These are phyloP conservation scores for Dipodomys spectabilis DNA, from an alignment of 2,113 vertebrate species.

Conservation along the genomic window DNA sequence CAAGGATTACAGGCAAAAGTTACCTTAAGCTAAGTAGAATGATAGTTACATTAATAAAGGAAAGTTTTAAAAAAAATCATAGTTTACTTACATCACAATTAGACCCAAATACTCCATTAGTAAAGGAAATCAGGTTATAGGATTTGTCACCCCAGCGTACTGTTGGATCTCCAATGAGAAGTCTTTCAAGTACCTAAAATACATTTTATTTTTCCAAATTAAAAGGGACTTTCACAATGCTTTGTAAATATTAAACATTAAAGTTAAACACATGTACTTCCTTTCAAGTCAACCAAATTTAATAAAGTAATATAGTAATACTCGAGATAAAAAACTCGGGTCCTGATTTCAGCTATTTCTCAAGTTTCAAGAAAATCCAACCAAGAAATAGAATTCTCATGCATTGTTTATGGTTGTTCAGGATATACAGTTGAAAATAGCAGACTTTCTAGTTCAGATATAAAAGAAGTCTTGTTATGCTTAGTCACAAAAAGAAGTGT, in stretches of 20 bases:
- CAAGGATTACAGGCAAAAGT: too few relatives aligned
- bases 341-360: conserved; percentile 38
- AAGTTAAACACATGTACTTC: not conserved
- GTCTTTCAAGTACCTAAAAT: conserved; percentile 85
- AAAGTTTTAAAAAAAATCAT: not conserved
- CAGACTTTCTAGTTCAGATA: not conserved
- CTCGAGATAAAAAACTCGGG: not conserved
- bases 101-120: conserved; percentile 91
- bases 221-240: not conserved
- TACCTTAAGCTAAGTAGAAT: too few relatives aligned
- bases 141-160: conserved; percentile 98
- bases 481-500: not conserved
- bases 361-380: conserved; percentile 60
- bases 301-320: conserved; percentile 51
- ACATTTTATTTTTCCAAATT: conserved; percentile 64
- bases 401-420: not conserved
- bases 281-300: conserved; percentile 35
- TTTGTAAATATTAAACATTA: not conserved
- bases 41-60: not conserved
- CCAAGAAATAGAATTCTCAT: not conserved
- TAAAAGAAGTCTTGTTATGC: not conserved
- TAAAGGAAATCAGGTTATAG: conserved; percentile 91
- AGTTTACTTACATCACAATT: conserved; percentile 93
- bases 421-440: not conserved
- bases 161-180: conserved; percentile 90